These are phyloP conservation scores for Pyrgus malvae DNA, from an alignment of 2,888 invertebrate genomes.

Conservation along the genomic window DNA sequence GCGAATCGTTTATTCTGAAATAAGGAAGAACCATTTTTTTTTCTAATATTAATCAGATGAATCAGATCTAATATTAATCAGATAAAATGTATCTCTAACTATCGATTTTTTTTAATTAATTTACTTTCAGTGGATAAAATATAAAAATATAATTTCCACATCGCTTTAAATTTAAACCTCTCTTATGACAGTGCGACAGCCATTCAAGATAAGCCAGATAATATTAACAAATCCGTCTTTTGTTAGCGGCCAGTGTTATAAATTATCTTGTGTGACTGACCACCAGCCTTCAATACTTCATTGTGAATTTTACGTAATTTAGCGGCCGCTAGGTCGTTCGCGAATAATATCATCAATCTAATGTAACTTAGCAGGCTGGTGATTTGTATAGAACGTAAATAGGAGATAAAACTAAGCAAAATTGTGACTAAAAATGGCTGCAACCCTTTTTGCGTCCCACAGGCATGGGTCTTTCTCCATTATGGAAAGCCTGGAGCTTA, in stretches of 20 bases:
- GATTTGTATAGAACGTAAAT: no score
- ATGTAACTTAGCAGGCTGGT: not conserved
- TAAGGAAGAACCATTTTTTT: no score
- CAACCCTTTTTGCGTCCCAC: no score
- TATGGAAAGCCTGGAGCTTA: no score
- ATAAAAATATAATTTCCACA: no score
- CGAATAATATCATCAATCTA: not conserved
- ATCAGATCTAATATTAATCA: no score
- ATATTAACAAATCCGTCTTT: conserved; percentile 23
- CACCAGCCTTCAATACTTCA: conserved; percentile 9
- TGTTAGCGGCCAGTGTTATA: conserved; percentile 11
- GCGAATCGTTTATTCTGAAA: no score
- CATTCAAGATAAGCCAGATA: conserved; percentile 13
- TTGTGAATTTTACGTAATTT: conserved; percentile 7
- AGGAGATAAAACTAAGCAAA: no score
- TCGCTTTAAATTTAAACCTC: not conserved
- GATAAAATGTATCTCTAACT: no score
- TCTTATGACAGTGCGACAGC: not conserved
- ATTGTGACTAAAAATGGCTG: no score
- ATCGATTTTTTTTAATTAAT: not conserved
- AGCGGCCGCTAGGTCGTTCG: not conserved
- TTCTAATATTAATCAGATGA: no score
- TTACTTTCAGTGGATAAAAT: not conserved
- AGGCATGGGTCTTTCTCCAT: no score
- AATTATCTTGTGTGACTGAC: conserved; percentile 19